phyloP scores from a whole-genome alignment of 2,888 invertebrate genomes.

The Pseudococcus viburni region DNA sequence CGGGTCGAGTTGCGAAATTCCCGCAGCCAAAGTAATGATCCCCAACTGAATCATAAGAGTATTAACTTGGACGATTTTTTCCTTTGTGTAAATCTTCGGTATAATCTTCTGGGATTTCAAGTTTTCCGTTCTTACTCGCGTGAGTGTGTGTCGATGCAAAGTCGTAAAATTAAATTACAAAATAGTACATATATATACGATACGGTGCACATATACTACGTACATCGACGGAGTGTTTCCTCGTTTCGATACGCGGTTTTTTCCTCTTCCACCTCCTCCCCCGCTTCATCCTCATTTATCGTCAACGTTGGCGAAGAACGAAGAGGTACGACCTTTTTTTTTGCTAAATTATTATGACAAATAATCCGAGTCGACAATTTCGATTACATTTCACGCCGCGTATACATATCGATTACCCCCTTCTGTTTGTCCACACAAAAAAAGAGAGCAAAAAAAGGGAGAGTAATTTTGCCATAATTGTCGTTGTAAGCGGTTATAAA shows the following conservation, averaged over 20 bases:
- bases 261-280: background rate
- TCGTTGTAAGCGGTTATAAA: background rate
- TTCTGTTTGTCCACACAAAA: background rate
- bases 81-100: constrained; percentile 56
- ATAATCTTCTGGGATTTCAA: constrained; percentile 48
- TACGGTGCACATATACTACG: background rate
- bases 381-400: constrained; percentile 9
- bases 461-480: constrained; percentile 12
- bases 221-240: background rate
- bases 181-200: background rate
- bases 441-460: background rate
- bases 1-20: constrained; percentile 8
- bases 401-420: constrained; percentile 33
- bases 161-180: constrained; percentile 56
- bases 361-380: constrained; percentile 40
- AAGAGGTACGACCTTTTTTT: background rate
- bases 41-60: constrained; percentile 54
- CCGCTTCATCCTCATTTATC: background rate
- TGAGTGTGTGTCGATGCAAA: constrained; percentile 46
- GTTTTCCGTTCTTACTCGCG: constrained; percentile 34
- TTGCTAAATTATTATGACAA: constrained; percentile 28
- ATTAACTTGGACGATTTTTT: constrained; percentile 51
- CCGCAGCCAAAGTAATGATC: constrained; percentile 44
- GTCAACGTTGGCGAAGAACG: background rate
- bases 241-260: background rate